These are phyloP conservation scores for Cotesia typhae DNA, from an alignment of 1,140 invertebrate species.

Conservation along the genomic window DNA sequence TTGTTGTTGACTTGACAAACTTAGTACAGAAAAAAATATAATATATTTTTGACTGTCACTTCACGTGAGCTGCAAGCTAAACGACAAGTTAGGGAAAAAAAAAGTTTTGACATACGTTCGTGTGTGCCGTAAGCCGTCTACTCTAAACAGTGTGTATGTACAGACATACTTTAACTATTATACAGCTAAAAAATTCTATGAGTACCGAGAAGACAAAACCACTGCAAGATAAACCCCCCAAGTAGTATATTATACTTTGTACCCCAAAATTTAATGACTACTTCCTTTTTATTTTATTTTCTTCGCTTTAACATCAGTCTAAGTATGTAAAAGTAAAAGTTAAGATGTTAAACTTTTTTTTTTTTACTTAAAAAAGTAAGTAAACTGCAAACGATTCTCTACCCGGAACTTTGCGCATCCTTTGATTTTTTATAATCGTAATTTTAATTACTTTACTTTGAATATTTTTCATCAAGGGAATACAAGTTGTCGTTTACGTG, in stretches of 20 bases:
- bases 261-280: conserved; percentile 14
- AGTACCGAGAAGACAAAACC: not conserved
- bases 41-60: not conserved
- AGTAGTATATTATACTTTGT: conserved; percentile 15
- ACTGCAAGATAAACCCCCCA: conserved; percentile 23
- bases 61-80: conserved; percentile 12
- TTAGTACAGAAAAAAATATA: not conserved
- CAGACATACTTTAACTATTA: not conserved
- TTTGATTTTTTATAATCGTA: conserved; percentile 34
- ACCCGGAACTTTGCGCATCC: conserved; percentile 29
- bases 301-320: conserved; percentile 8
- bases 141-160: not conserved
- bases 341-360: not conserved
- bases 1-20: no score
- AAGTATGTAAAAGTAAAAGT: conserved; percentile 14
- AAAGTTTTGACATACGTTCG: not conserved
- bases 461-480: conserved; percentile 22
- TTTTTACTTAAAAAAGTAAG: conserved; percentile 10
- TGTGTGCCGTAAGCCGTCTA: not conserved
- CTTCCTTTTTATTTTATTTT: conserved; percentile 5
- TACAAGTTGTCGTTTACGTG: not conserved
- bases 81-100: conserved; percentile 2
- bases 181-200: not conserved
- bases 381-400: conserved; percentile 18
- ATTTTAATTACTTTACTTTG: conserved; percentile 30